These are phyloP conservation scores for Glomeris maerens DNA, from an alignment of 1,140 invertebrate species.

Conservation along the genomic window DNA sequence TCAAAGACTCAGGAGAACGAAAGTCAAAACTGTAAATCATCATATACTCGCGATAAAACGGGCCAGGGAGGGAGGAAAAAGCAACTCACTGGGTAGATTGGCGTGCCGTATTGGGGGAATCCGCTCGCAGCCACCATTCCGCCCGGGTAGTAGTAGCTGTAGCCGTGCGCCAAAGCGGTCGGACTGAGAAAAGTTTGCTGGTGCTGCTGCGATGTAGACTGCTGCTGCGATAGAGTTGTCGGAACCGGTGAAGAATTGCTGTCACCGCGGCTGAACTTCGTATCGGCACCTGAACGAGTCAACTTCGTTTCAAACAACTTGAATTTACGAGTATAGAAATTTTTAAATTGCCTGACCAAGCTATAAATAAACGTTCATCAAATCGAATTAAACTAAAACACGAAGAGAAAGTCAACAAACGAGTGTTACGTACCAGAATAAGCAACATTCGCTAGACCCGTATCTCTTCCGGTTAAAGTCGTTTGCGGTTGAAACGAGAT, in stretches of 20 bases:
- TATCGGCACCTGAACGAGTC: conserved; percentile 50
- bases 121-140: conserved; percentile 43
- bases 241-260: conserved; percentile 67
- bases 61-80: conserved; percentile 2
- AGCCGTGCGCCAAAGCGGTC: conserved; percentile 41
- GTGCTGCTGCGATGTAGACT: conserved; percentile 43
- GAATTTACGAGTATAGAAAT: background rate
- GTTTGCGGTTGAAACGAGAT: conserved; percentile 48
- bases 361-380: too few relatives aligned
- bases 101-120: conserved; percentile 53
- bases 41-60: conserved; percentile 17
- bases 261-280: conserved; percentile 62
- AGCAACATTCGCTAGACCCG: conserved; percentile 48
- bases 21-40: too few relatives aligned
- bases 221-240: conserved; percentile 53
- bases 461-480: conserved; percentile 45
- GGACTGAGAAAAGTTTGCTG: conserved; percentile 29
- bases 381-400: too few relatives aligned
- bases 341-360: background rate
- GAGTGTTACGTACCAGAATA: conserved; percentile 41
- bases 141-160: conserved; percentile 51
- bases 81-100: conserved; percentile 34
- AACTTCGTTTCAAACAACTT: conserved; percentile 1
- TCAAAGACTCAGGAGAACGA: too few relatives aligned
- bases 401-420: background rate